phyloP scores from a whole-genome alignment of 2,888 invertebrate species.

The Branchellion lobata region DNA sequence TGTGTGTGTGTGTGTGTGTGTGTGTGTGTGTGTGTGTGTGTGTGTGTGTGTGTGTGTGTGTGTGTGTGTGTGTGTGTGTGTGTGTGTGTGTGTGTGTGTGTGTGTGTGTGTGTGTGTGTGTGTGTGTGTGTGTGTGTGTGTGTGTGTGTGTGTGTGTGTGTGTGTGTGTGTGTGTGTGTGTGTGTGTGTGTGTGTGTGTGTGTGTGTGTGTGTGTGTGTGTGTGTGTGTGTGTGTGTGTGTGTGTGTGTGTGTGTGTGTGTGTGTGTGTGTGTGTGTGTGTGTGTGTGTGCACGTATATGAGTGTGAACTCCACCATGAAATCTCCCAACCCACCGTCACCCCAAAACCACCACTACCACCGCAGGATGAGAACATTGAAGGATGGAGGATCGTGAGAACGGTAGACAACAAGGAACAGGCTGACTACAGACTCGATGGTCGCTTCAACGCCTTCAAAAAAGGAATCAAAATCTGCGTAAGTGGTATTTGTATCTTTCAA shows the following conservation, averaged over 20 bases:
- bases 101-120: no score
- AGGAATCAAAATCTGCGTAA: slow-evolving; percentile 47
- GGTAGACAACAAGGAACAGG: slow-evolving; percentile 45
- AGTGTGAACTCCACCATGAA: no score
- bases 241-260: slow-evolving; percentile 19
- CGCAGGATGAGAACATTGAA: slow-evolving; percentile 47
- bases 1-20: no score
- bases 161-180: no score
- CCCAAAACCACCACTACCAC: neutral
- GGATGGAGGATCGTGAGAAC: slow-evolving; percentile 48
- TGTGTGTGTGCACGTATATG: neutral
- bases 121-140: no score
- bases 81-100: no score
- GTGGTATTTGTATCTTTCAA: no score
- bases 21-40: no score
- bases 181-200: slow-evolving; percentile 13
- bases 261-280: slow-evolving; percentile 19
- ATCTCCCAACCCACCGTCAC: neutral
- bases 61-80: no score
- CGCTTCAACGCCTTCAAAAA: slow-evolving; percentile 42
- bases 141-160: no score
- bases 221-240: slow-evolving; percentile 23
- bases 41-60: no score
- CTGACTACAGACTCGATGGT: slow-evolving; percentile 38
- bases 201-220: slow-evolving; percentile 23